A percentile compares a stretch with the other conserved stretches of the same genome.
These are phyloP conservation scores for Spea multiplicata DNA, from an alignment of 2,113 vertebrate genomes.

Conservation along the genomic window DNA sequence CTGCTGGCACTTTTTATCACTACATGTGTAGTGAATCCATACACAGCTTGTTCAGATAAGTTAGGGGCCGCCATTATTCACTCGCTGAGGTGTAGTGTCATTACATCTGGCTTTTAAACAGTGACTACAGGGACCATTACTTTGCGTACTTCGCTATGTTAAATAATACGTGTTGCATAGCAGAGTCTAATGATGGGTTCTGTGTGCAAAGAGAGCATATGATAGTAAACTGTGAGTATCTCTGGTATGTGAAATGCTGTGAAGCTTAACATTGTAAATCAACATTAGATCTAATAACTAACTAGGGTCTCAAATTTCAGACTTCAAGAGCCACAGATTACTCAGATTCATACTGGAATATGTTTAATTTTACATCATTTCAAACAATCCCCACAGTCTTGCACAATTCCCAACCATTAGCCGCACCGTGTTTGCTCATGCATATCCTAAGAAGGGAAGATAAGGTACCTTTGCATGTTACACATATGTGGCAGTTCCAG, in stretches of 20 bases:
- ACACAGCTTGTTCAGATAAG: neutral
- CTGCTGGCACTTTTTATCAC: neutral
- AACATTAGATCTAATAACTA: neutral
- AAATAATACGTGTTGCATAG: neutral
- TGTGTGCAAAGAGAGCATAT: neutral
- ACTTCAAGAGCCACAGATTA: no score
- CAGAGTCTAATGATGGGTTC: neutral
- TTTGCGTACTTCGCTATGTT: neutral
- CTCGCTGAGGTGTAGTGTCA: neutral
- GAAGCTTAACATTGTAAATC: neutral
- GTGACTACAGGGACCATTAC: neutral
- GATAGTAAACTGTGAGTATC: neutral
- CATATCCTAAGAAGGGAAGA: no score
- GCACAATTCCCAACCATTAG: no score
- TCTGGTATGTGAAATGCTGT: neutral
- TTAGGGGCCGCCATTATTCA: neutral
- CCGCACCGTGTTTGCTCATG: no score
- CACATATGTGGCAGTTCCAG: no score
- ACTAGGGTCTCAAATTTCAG: neutral
- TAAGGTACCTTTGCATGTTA: no score
- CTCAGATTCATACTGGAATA: no score
- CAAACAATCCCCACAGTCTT: no score
- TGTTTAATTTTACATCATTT: no score
- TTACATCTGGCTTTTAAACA: neutral
- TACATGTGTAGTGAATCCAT: neutral